Evolutionary conservation across 2,797 vertebrate genomes (phyloP), one percentile per base, ranked within the genome.

Genomic region (Helicolenus hilgendorfi): DNA sequence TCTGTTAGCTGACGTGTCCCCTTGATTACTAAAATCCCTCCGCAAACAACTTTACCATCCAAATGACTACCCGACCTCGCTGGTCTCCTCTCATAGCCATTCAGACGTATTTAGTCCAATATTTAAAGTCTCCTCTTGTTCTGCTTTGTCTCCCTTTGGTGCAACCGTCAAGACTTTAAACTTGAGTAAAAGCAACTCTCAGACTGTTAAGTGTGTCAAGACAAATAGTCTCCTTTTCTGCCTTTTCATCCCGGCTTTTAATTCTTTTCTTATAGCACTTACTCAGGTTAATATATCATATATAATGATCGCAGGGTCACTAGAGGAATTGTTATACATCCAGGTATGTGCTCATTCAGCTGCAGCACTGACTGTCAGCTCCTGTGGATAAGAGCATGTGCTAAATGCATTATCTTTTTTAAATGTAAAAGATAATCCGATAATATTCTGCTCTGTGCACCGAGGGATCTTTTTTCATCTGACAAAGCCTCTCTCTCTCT

Each of bases 91-190:
- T 83, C 33, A 0, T 41, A 49, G 29, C 27, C 27, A 5, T 58
- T 56, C 55, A 76, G 26, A 38, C 20, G 9, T 64, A 22, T 75
- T 79, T 60, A 58, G 64, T 67, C 36, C 53, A n/a, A 56, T 70
- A 85, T 87, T 79, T 69, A 58, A 89, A 79, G 70, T 82, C 55
- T 83, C n/a, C 72, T 60, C 64, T 41, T 38, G 58, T 55, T 77
- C 84, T 76, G 59, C 69, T 71, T 60, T 56, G n/a, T 60, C 55
- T 84, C 62, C 45, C 55, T 73, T 70, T 38, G 4, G 55, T 22
- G 41, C 14, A 49, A 38, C 38, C 18, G 71, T 69, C 56, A 67
- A 8, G 67, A 65, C 78, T 69, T 81, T 67, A 62, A 72, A 70
- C 8, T 49, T 29, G 31, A 73, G 36, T 20, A 55, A 41, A 74